phyloP scores from a whole-genome alignment of 2,797 vertebrate species.

The Acestrorhynchus altus region DNA sequence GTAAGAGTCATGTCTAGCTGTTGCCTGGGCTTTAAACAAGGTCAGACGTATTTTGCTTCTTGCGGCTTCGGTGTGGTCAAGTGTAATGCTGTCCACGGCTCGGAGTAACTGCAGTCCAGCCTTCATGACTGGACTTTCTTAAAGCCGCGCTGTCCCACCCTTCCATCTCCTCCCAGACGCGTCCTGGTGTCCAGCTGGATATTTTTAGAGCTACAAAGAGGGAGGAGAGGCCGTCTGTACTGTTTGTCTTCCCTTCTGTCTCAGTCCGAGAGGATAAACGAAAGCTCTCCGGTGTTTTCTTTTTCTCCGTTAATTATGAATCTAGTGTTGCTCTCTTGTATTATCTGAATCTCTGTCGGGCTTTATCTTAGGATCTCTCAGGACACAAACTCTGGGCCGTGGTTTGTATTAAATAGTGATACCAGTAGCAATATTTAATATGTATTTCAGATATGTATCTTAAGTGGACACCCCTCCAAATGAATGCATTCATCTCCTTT shows the following conservation, averaged over 20 bases:
- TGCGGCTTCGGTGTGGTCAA: constrained; percentile 2
- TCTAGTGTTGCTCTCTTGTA: too few species aligned
- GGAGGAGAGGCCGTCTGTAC: constrained; percentile 25
- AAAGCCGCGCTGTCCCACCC: neutral
- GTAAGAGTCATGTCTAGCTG: neutral
- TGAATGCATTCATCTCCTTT: too few species aligned
- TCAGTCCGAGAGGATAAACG: neutral
- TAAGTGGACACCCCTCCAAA: too few species aligned
- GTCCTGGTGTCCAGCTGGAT: constrained; percentile 36
- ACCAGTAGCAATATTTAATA: too few species aligned
- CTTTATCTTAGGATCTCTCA: too few species aligned
- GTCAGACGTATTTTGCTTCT: neutral
- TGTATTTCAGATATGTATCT: too few species aligned
- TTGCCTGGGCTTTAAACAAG: neutral
- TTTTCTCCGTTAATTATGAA: too few species aligned
- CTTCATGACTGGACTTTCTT: neutral
- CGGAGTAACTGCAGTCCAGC: neutral
- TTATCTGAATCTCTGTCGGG: too few species aligned
- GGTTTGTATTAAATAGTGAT: too few species aligned
- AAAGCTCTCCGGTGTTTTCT: neutral
- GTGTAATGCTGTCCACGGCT: neutral
- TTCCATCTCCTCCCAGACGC: constrained; percentile 1
- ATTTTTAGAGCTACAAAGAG: constrained; percentile 51
- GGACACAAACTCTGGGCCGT: too few species aligned
- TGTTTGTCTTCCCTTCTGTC: constrained; percentile 44